Conservation (phyloP, 1,140 invertebrate genomes). For the Hormaphis cornu region DNA sequence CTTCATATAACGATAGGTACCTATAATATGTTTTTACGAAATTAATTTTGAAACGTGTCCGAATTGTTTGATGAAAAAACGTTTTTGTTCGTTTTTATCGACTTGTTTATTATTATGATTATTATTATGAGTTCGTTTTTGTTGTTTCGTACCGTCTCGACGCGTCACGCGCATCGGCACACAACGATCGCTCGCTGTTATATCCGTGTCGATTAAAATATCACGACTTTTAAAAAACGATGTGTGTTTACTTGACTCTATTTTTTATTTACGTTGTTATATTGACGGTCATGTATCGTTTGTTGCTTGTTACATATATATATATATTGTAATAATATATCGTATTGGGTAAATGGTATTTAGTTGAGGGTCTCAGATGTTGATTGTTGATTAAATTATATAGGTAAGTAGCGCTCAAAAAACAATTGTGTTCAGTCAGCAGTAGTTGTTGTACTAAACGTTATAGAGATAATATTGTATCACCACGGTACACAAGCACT, state of each 20-base stretch:
- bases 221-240: no score
- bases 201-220: no score
- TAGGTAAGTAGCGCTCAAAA: conserved; percentile 14
- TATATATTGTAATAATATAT: not conserved
- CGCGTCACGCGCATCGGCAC: no score
- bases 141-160: no score
- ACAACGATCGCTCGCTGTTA: no score
- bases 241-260: no score
- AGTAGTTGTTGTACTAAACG: not conserved
- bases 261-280: no score
- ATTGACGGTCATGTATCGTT: no score
- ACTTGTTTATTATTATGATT: not conserved
- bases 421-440: conserved; percentile 17
- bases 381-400: not conserved
- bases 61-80: not conserved
- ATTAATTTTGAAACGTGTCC: conserved; percentile 8
- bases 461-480: not conserved
- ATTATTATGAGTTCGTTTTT: no score
- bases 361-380: not conserved
- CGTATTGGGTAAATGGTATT: not conserved
- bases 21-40: not conserved
- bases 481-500: not conserved
- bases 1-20: not conserved
- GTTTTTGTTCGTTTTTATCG: not conserved
- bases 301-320: not conserved